Evolutionary conservation across 2,113 vertebrate genomes (phyloP), one percentile per base, ranked within the genome.

Genomic region (Aleadryas rufinucha): DNA sequence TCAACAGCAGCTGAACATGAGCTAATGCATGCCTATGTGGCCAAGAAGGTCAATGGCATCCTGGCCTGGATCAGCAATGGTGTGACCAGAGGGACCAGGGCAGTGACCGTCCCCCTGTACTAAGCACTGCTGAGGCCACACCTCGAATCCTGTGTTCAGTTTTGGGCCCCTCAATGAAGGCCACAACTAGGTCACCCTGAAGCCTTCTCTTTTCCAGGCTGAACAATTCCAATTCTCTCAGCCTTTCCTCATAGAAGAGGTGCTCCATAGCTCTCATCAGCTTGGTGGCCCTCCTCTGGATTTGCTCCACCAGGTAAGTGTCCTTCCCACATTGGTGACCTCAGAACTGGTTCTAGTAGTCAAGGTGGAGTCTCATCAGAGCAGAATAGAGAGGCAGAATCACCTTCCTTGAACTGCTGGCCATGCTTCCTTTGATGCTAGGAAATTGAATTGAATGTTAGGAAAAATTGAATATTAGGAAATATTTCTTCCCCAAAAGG

Each of bases 91-190:
- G 50, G 59, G 37, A 81, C 3, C 37, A 44, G 52, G 52, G 52
- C 68, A 81, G 52, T 19, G 86, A 88, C 19, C 3, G 0, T 37
- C 50, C 44, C 35, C 31, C 76, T 59, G 31, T 9, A 0, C 44
- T 9, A 1, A 1, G 86, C 59, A 57, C 27, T 65, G 37, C 0
- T 44, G 50, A 65, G 86, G 59, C 37, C 37, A 19, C 27, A 28
- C 0, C 27, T 72, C 12, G 0, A 72, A 57, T 57, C 3, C 12
- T 19, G 8, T 16, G 27, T 0, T 44, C 3, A 1, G 22, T 37
- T 72, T 3, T 57, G 12, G 5, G 22, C 2, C 26, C 7, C 12
- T 50, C 21, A 31, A 7, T 26, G 37, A 76, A 86, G 31, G 37
- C 27, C 33, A 13, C 27, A 44, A 8, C 35, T 60, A 50, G 18